phyloP scores from a whole-genome alignment of 2,797 vertebrate species.

The Spea hammondii region DNA sequence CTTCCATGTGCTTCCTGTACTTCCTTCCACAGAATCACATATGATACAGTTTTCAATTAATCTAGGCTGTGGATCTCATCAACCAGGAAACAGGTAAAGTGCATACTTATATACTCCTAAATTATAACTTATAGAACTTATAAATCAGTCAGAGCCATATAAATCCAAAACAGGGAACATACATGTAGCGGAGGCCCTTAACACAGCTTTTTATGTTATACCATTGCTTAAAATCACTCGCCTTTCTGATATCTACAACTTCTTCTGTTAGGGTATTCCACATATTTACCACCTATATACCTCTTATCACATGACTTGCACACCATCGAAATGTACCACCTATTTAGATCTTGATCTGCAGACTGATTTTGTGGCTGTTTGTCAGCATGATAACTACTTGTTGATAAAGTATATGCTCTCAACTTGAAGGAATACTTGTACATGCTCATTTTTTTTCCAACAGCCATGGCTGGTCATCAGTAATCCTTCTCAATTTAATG shows the following conservation, averaged over 20 bases:
- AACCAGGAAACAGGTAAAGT: slow-evolving; percentile 90
- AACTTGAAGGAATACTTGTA: not conserved
- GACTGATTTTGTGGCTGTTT: not conserved
- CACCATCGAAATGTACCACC: not conserved
- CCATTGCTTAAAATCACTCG: not conserved
- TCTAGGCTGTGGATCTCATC: slow-evolving; percentile 94
- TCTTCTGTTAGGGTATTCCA: not conserved
- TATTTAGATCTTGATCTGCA: not conserved
- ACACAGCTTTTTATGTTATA: not conserved
- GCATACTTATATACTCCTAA: not conserved
- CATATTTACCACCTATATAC: slow-evolving; percentile 10
- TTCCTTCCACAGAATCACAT: slow-evolving; percentile 87
- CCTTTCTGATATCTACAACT: slow-evolving; percentile 4
- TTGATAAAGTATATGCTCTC: not conserved
- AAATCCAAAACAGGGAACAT: too few species aligned
- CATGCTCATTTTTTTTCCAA: slow-evolving; percentile 1
- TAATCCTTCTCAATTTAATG: slow-evolving; percentile 15
- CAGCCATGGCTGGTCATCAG: slow-evolving; percentile 8
- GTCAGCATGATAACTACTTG: not conserved
- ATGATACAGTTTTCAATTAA: slow-evolving; percentile 97
- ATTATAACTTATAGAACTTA: not conserved
- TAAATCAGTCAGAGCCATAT: not conserved
- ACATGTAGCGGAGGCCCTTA: too few species aligned
- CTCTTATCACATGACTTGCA: slow-evolving; percentile 23
- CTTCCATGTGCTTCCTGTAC: slow-evolving; percentile 88